Percentiles rank a stretch among this genome's conserved stretches.
These are phyloP conservation scores for Drosophila asahinai DNA, from an alignment of 1,140 invertebrate species.

Conservation along the genomic window DNA sequence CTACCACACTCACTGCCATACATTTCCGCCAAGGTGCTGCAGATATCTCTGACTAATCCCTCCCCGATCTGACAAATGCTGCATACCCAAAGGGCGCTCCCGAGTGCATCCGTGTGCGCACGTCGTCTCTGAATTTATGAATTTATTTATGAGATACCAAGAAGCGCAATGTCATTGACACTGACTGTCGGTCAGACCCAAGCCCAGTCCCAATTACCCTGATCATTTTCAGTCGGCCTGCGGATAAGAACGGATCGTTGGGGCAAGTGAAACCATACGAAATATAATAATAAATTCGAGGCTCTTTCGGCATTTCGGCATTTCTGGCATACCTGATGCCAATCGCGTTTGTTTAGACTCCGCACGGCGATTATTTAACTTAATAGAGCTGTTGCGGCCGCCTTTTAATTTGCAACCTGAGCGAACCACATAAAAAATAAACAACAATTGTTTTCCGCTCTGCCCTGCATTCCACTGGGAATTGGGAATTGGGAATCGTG, in stretches of 20 bases:
- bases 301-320: conserved; percentile 35
- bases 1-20: neutral
- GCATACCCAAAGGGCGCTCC: conserved; percentile 49
- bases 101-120: conserved; percentile 19
- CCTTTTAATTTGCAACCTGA: conserved; percentile 76
- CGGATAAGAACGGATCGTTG: conserved; percentile 16
- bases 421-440: conserved; percentile 74
- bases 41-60: conserved; percentile 11
- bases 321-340: conserved; percentile 49
- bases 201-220: neutral
- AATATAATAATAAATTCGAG: neutral
- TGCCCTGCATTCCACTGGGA: conserved; percentile 32
- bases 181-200: conserved; percentile 1
- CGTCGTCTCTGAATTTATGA: neutral
- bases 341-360: conserved; percentile 67
- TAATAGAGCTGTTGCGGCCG: conserved; percentile 52
- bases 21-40: conserved; percentile 18
- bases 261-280: conserved; percentile 18
- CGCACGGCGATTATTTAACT: conserved; percentile 55
- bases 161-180: conserved; percentile 38
- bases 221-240: conserved; percentile 14
- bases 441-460: conserved; percentile 53
- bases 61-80: neutral
- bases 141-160: conserved; percentile 37
- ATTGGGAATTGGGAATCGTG: conserved; percentile 14